Evolutionary conservation across 2,113 vertebrate genomes (phyloP).

Genomic region (Malurus alboscapulatus): DNA sequence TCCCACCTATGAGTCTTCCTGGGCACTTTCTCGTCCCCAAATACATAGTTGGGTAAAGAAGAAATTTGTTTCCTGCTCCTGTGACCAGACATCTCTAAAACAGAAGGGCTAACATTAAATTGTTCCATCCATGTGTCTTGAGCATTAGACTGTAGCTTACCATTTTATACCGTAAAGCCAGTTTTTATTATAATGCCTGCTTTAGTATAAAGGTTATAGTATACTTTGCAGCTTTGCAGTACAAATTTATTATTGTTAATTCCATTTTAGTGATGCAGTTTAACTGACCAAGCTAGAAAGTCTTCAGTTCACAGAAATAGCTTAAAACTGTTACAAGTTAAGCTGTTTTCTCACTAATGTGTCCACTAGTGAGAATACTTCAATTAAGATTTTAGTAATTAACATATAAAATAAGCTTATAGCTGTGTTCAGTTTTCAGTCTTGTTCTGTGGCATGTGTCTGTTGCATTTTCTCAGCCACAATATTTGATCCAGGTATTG

Average conservation of each 20-base stretch:
- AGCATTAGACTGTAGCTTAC: not conserved
- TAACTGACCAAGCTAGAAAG: not conserved
- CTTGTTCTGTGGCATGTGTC: not conserved
- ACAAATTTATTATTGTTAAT: not conserved
- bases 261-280: not conserved
- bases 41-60: not conserved
- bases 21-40: not conserved
- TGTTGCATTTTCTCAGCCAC: not conserved
- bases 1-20: not conserved
- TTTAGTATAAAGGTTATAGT: not conserved
- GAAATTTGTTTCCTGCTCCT: not conserved
- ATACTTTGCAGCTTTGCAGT: not conserved
- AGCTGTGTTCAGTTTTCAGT: not conserved
- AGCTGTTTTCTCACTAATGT: not conserved
- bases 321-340: not conserved
- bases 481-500: not conserved
- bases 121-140: not conserved
- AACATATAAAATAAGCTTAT: not conserved
- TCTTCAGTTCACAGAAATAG: not conserved
- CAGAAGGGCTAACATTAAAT: not conserved
- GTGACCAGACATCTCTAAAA: not conserved
- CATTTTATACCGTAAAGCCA: not conserved
- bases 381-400: not conserved
- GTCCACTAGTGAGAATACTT: not conserved
- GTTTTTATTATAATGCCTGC: not conserved